phyloP scores from a whole-genome alignment of 2,113 vertebrate species.

The Rousettus leschenaultii region DNA sequence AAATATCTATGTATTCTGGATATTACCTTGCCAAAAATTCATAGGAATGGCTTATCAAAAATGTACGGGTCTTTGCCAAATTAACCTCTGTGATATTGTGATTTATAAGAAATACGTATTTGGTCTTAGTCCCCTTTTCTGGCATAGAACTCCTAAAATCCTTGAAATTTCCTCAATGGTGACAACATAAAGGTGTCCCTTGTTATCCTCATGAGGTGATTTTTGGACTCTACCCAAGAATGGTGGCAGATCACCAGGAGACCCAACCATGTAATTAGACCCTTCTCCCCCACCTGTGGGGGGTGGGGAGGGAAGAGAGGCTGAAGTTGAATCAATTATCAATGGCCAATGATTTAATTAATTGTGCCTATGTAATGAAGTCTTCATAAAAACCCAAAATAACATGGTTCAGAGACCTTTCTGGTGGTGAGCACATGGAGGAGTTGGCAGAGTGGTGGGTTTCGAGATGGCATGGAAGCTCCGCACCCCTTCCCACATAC shows the following conservation, averaged over 20 bases:
- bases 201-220: background rate
- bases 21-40: background rate
- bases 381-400: background rate
- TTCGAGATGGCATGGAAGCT: no score
- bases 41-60: background rate
- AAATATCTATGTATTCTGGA: background rate
- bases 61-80: background rate
- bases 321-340: background rate
- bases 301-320: background rate
- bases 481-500: background rate
- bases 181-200: background rate
- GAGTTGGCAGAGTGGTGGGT: background rate
- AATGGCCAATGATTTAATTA: background rate
- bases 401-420: background rate
- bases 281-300: background rate
- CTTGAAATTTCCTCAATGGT: background rate
- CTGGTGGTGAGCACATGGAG: background rate
- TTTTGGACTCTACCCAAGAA: background rate
- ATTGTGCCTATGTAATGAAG: background rate
- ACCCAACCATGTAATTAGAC: background rate
- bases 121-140: background rate
- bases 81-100: background rate
- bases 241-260: background rate
- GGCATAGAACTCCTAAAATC: background rate
- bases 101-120: background rate